Evolutionary conservation across 2,888 invertebrate genomes (phyloP).

Genomic region (Caenorhabditis macrosperma): DNA sequence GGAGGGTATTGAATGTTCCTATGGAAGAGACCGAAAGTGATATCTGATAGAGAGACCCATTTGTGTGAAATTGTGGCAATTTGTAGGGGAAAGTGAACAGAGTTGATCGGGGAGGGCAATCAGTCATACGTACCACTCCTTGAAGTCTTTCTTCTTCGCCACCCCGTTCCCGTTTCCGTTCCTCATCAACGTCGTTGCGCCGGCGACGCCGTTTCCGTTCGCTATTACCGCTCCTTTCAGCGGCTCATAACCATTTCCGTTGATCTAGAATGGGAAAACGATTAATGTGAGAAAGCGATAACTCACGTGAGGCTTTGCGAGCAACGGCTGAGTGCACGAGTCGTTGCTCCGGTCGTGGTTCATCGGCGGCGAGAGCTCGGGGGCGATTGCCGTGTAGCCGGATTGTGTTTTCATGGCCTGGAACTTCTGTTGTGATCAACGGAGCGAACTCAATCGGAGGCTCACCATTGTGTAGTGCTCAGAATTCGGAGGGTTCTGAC

Average conservation of each 20-base stretch:
- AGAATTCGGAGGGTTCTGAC: constrained; percentile 66
- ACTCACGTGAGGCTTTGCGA: constrained; percentile 65
- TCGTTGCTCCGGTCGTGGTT: constrained; percentile 61
- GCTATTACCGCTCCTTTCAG: constrained; percentile 71
- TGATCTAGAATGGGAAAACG: constrained; percentile 59
- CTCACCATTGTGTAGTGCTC: constrained; percentile 74
- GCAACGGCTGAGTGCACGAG: constrained; percentile 64
- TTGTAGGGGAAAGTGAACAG: constrained; percentile 3
- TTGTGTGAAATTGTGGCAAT: constrained; percentile 22
- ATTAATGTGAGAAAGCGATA: constrained; percentile 1
- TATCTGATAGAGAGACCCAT: constrained; percentile 36
- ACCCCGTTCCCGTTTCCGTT: constrained; percentile 65
- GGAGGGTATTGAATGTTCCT: constrained; percentile 9
- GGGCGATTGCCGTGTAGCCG: constrained; percentile 77
- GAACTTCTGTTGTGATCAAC: constrained; percentile 2
- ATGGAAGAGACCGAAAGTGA: constrained; percentile 18
- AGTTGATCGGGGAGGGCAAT: not conserved
- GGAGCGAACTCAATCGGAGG: not conserved
- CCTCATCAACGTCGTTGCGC: constrained; percentile 50
- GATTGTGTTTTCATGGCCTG: constrained; percentile 67
- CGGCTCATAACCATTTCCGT: constrained; percentile 75
- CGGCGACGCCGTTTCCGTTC: constrained; percentile 61
- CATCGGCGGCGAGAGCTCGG: constrained; percentile 76
- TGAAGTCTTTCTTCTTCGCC: constrained; percentile 77
- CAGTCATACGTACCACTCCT: constrained; percentile 79